These are phyloP conservation scores for Drosophila fulvimacula DNA, from an alignment of 2,888 invertebrate species.

Conservation along the genomic window DNA sequence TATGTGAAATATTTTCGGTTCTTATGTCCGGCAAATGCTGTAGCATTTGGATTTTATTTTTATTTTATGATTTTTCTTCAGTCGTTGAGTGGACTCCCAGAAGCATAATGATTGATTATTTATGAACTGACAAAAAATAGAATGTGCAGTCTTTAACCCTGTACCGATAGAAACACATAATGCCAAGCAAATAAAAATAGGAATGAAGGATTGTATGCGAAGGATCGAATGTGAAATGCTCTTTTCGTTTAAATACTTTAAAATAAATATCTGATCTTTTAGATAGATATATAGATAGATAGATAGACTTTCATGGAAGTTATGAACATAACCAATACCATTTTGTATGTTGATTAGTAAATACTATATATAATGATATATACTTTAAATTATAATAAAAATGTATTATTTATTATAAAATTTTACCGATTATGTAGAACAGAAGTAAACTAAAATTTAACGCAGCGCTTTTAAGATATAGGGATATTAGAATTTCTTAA, in stretches of 20 bases:
- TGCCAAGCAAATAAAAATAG: background rate
- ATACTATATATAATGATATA: no score
- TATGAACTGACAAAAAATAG: constrained; percentile 38
- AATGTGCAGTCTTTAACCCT: constrained; percentile 50
- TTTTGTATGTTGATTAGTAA: no score
- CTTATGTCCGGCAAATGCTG: background rate
- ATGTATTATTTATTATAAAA: no score
- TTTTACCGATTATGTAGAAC: no score
- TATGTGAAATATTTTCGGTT: background rate
- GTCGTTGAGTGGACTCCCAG: constrained; percentile 25
- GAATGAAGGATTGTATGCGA: background rate
- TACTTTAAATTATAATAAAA: no score
- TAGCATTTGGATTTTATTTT: constrained; percentile 1
- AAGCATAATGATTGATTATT: constrained; percentile 68
- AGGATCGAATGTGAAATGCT: background rate
- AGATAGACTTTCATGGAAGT: no score
- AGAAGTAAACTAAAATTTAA: no score
- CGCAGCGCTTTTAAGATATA: no score
- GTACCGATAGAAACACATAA: constrained; percentile 44
- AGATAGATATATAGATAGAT: no score
- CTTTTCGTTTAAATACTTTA: background rate
- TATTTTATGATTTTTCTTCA: constrained; percentile 12
- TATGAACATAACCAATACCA: no score
- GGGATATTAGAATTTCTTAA: no score
- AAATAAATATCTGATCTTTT: no score